These are phyloP conservation scores for Dendrolimus pini DNA, from an alignment of 2,888 invertebrate genomes.

Conservation along the genomic window DNA sequence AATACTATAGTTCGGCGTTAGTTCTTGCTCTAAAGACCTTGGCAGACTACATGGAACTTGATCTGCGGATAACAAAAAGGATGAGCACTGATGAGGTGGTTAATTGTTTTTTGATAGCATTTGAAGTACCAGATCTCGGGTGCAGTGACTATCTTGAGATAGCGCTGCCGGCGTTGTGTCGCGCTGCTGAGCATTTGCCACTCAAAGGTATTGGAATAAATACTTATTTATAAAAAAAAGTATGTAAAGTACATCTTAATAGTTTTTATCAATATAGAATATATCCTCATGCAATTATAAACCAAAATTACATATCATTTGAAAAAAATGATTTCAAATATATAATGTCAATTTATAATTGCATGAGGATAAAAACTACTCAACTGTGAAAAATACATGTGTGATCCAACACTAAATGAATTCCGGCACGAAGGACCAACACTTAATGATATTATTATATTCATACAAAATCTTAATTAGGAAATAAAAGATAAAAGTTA, in stretches of 20 bases:
- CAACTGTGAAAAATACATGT: too few species aligned
- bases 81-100: conserved; percentile 74
- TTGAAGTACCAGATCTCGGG: conserved; percentile 85
- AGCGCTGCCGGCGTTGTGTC: conserved; percentile 86
- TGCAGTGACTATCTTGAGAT: conserved; percentile 89
- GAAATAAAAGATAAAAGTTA: too few species aligned
- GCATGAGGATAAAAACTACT: too few species aligned
- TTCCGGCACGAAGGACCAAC: too few species aligned
- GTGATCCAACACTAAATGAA: too few species aligned
- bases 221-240: background rate
- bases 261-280: background rate
- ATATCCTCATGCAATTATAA: too few species aligned
- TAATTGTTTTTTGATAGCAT: conserved; percentile 82
- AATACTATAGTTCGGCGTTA: conserved; percentile 78
- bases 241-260: background rate
- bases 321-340: background rate
- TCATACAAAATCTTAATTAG: too few species aligned
- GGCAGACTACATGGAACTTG: conserved; percentile 83
- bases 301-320: background rate
- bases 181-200: conserved; percentile 85
- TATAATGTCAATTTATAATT: too few species aligned
- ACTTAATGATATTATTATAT: too few species aligned
- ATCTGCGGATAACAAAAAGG: conserved; percentile 76
- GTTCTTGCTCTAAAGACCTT: conserved; percentile 85
- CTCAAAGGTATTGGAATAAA: conserved; percentile 56